Percentiles rank a stretch among this genome's conserved stretches.
Conservation (phyloP, 2,888 invertebrate genomes). For the Apantesis nais region DNA sequence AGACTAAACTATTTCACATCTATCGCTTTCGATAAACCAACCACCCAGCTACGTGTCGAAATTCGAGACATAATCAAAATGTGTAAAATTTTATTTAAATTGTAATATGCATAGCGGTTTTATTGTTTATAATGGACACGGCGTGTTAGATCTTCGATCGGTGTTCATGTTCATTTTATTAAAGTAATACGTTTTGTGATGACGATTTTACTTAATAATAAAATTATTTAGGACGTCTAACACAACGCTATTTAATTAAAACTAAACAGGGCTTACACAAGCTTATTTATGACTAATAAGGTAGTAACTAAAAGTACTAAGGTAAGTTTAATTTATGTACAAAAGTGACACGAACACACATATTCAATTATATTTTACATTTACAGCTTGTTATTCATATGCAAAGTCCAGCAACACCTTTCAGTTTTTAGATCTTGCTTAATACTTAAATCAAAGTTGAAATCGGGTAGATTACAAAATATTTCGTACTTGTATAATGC, state of each 20-base stretch:
- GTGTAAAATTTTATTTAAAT: constrained; percentile 8
- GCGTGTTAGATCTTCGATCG: neutral
- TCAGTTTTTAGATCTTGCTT: neutral
- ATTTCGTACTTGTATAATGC: neutral
- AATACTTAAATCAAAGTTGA: neutral
- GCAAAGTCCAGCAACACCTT: neutral
- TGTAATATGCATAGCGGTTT: constrained; percentile 7
- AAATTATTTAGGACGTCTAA: no score
- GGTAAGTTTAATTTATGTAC: neutral
- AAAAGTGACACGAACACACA: neutral
- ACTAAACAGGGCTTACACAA: no score
- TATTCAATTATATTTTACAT: neutral
- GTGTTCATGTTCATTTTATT: neutral
- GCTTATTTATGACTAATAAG: no score
- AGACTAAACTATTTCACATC: neutral
- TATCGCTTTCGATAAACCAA: neutral
- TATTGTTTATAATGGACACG: constrained; percentile 8
- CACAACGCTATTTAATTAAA: no score
- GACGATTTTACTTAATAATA: neutral
- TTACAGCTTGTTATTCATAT: neutral
- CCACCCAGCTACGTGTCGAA: neutral
- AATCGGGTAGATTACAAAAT: neutral
- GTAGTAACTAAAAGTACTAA: no score
- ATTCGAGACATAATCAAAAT: neutral
- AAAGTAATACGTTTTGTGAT: neutral